Base-by-base conservation (phyloP, 30 jellyfish, hydroid and myxozoan species). In the Turritopsis dohrnii region DNA sequence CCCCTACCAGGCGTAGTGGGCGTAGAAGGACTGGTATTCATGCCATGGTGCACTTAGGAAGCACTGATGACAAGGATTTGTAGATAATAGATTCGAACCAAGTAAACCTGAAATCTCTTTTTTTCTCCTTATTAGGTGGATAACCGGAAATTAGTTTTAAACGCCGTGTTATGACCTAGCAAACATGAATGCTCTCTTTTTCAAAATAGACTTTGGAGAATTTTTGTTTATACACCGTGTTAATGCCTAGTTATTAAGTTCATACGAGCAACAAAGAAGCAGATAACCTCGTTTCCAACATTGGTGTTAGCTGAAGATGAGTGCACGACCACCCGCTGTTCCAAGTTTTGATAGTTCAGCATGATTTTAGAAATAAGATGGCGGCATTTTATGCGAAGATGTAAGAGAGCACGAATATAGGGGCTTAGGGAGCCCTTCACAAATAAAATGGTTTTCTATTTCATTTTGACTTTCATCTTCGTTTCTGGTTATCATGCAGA, bases 11-110 rank as follows among this genome's bases (percentile, higher is more conserved):
- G 1, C 26, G 60, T 8, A 26, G 83, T 23, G 41, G 65, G 41
- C 26, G 60, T 25, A 26, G 83, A 23, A 74, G 65, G 41, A 22
- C 24, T 25, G 83, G 83, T 74, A 30, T 74, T 16, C 83, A 74
- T 9, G 28, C 83, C 24, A 74, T 74, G 83, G 65, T 74, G 17
- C 28, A 29, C 23, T 26, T 74, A n/a, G 30, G 76, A n/a, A n/a
- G n/a, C n/a, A 66, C 30, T 7, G 76, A 66, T 66, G 17, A 17
- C 30, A 26, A 66, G 17, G 28, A 66, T 25, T 66, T n/a, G 76
- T 41, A 41, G 60, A 5, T 3, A 13, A 3, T 41, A n/a, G n/a
- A n/a, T n/a, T n/a, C n/a, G n/a, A n/a, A n/a, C n/a, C n/a, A n/a
- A n/a, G n/a, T n/a, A 41, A 5, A 41, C 60, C 9, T 13, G 60